Conservation (phyloP, 2,888 invertebrate genomes). For the Platycheirus albimanus region DNA sequence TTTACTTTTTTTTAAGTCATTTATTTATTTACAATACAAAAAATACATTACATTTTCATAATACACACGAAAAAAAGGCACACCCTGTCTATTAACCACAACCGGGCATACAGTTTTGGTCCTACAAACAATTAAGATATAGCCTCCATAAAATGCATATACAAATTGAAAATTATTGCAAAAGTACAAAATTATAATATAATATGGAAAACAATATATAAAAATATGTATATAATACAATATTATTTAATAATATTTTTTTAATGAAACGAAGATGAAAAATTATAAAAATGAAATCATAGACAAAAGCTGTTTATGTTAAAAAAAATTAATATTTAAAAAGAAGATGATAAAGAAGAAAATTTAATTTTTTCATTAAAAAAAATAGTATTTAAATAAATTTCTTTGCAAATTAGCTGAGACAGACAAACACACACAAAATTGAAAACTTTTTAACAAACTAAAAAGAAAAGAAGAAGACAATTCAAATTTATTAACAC, state of each 20-base stretch:
- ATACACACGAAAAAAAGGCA: slow-evolving; percentile 63
- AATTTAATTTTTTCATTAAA: slow-evolving; percentile 36
- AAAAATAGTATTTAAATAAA: slow-evolving; percentile 36
- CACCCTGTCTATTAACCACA: slow-evolving; percentile 46
- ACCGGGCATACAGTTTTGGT: slow-evolving; percentile 62
- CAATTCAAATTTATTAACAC: slow-evolving; percentile 32
- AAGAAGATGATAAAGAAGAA: slow-evolving; percentile 33
- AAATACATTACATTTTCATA: slow-evolving; percentile 75
- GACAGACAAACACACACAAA: slow-evolving; percentile 38
- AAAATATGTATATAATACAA: slow-evolving; percentile 73
- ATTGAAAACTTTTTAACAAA: slow-evolving; percentile 36
- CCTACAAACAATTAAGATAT: slow-evolving; percentile 41
- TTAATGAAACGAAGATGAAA: slow-evolving; percentile 68
- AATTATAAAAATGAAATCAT: slow-evolving; percentile 68
- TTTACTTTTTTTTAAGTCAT: slow-evolving; percentile 75
- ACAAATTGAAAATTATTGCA: slow-evolving; percentile 43
- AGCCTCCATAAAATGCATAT: slow-evolving; percentile 61
- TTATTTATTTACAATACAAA: slow-evolving; percentile 75
- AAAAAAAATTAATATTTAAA: slow-evolving; percentile 15
- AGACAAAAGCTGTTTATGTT: slow-evolving; percentile 69
- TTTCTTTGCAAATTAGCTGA: slow-evolving; percentile 74
- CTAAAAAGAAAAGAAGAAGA: slow-evolving; percentile 14
- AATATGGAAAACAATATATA: slow-evolving; percentile 55
- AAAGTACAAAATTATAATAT: slow-evolving; percentile 58
- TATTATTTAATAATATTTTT: slow-evolving; percentile 78